Evolutionary conservation across 2,888 invertebrate species (phyloP), one percentile per base, ranked within the genome.

Genomic region (Morpho deidamia): DNA sequence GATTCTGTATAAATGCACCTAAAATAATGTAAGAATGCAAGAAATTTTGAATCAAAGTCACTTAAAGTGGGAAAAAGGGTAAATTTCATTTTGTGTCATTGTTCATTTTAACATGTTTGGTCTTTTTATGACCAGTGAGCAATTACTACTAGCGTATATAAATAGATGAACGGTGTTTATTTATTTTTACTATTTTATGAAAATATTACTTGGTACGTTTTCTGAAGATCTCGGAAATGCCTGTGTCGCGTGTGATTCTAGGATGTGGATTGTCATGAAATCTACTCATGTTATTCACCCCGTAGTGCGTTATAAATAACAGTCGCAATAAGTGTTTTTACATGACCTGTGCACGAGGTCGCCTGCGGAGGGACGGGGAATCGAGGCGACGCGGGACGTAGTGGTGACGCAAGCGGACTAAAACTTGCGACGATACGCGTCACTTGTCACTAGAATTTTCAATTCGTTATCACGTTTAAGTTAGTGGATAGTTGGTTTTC

Each of bases 311-410:
- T 45, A 45, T 45, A 44, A 50, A 40, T 53, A 56, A 45, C 48
- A 45, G 50, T 58, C 39, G 51, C 61, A 58, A 63, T 60, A 60
- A 67, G 63, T 66, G 66, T 67, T 68, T 69, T 66, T 70, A 68
- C 69, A 69, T 73, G 78, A 78, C 71, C 72, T 69, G 72, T 53
- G 65, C 60, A 60, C 74, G 81, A 76, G 78, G 78, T 74, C 72
- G 64, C 56, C 41, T 23, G 39, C 45, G 56, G 42, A 42, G 49
- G 41, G 49, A 35, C 5, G 33, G 40, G 47, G 33, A 41, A 10
- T 5, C 2, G 48, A 38, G 52, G 35, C 33, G 59, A 61, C 61
- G 60, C 61, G 62, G 45, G 54, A 43, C 33, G 39, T 37, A 64
- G 40, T 38, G 68, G 64, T 81, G 81, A 81, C 80, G 81, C 70